These are phyloP conservation scores for Fukomys damarensis DNA, from an alignment of 2,113 vertebrate species.

Conservation along the genomic window DNA sequence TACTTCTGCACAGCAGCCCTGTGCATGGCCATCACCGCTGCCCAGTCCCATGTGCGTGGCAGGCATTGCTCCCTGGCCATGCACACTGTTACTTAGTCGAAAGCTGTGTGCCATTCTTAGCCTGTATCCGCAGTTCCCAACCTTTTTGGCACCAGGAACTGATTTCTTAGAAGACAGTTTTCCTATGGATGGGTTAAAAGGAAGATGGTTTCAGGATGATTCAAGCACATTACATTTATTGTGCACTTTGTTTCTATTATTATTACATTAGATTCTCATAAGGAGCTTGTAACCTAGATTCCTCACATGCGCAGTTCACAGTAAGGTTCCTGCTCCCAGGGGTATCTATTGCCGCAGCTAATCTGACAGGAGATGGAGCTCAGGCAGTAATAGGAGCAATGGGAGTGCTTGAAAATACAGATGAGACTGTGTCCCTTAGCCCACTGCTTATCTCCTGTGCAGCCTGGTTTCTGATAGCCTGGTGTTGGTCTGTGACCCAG, in stretches of 20 bases:
- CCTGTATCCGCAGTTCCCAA: neutral
- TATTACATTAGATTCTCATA: neutral
- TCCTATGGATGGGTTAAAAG: neutral
- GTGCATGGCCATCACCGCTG: accelerated
- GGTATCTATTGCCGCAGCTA: neutral
- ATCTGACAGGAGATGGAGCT: neutral
- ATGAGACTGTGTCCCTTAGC: neutral
- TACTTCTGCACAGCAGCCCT: neutral
- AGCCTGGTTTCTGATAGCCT: neutral
- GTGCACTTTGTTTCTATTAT: neutral
- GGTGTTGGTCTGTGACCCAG: neutral
- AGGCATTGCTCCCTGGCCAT: accelerated
- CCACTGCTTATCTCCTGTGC: neutral
- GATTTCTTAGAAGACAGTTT: neutral
- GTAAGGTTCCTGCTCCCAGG: neutral
- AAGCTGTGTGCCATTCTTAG: neutral
- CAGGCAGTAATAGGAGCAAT: neutral
- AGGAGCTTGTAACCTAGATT: neutral
- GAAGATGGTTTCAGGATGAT: neutral
- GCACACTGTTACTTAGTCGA: accelerated
- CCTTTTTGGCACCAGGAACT: neutral
- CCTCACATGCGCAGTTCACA: neutral
- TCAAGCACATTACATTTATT: neutral
- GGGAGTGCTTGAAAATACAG: neutral
- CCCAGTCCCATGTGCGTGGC: accelerated